phyloP scores from a whole-genome alignment of 2,888 invertebrate genomes.

The Trichopria drosophilae region DNA sequence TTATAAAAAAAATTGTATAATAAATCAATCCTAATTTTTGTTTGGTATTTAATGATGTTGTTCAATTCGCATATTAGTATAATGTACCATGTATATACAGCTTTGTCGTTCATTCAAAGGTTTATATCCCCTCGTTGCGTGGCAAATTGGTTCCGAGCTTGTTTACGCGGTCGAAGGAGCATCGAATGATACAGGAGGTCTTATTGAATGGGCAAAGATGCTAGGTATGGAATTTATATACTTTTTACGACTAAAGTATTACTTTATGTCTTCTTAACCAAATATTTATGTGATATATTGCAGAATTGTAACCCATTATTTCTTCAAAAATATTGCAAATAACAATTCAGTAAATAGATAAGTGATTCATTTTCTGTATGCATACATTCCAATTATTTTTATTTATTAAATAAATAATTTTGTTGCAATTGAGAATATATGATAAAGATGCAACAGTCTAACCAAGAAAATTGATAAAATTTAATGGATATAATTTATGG shows the following conservation, averaged over 20 bases:
- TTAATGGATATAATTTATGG: too few relatives aligned
- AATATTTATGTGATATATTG: background rate
- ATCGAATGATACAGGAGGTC: slow-evolving; percentile 84
- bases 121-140: slow-evolving; percentile 89
- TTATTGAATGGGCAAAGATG: slow-evolving; percentile 82
- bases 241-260: too few relatives aligned
- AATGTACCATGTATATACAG: slow-evolving; percentile 21
- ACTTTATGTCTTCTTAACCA: too few relatives aligned
- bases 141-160: slow-evolving; percentile 69
- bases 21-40: too few relatives aligned
- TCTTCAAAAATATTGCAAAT: slow-evolving; percentile 22
- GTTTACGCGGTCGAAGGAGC: slow-evolving; percentile 83
- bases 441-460: too few relatives aligned
- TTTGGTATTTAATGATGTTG: background rate
- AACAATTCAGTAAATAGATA: too few relatives aligned
- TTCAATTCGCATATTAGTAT: background rate
- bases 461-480: too few relatives aligned
- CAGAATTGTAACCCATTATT: background rate
- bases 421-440: too few relatives aligned
- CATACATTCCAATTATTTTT: too few relatives aligned
- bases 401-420: too few relatives aligned
- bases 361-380: too few relatives aligned
- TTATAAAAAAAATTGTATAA: too few relatives aligned
- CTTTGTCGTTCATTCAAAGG: slow-evolving; percentile 57
- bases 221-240: slow-evolving; percentile 61